Conservation (phyloP, 2,113 vertebrate species). For the Chrysemys picta region DNA sequence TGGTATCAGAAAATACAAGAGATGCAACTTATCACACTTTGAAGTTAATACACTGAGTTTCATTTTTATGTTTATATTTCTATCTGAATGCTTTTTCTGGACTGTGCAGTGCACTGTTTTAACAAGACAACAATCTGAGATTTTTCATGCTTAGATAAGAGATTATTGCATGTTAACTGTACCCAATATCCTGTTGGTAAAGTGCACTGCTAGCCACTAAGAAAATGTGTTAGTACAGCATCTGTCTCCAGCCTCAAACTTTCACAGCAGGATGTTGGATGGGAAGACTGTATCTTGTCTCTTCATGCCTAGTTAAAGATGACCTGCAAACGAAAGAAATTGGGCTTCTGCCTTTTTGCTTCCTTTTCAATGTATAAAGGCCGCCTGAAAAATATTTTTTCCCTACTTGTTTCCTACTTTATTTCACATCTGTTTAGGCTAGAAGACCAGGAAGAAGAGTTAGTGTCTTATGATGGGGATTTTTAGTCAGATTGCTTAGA, state of each 20-base stretch:
- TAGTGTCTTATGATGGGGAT: neutral
- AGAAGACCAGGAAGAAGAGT: neutral
- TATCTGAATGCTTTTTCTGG: neutral
- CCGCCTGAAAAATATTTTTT: neutral
- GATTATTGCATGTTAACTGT: neutral
- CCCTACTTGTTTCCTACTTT: neutral
- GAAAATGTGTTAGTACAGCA: neutral
- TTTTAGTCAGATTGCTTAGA: neutral
- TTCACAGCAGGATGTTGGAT: neutral
- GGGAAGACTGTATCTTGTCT: neutral
- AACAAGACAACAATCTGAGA: neutral
- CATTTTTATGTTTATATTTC: neutral
- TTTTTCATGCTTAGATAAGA: neutral
- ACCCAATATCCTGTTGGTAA: neutral
- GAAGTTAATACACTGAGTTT: neutral
- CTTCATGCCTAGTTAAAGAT: neutral
- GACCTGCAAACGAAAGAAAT: neutral
- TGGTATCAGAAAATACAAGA: neutral
- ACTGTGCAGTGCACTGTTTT: neutral
- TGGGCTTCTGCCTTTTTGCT: slow-evolving; percentile 4
- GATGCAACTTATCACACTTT: neutral
- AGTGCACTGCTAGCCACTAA: neutral
- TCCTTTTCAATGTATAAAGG: neutral
- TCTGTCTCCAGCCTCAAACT: neutral
- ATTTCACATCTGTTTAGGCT: neutral